phyloP scores from a whole-genome alignment of 2,888 invertebrate genomes.

The Schrankia costaestrigalis region DNA sequence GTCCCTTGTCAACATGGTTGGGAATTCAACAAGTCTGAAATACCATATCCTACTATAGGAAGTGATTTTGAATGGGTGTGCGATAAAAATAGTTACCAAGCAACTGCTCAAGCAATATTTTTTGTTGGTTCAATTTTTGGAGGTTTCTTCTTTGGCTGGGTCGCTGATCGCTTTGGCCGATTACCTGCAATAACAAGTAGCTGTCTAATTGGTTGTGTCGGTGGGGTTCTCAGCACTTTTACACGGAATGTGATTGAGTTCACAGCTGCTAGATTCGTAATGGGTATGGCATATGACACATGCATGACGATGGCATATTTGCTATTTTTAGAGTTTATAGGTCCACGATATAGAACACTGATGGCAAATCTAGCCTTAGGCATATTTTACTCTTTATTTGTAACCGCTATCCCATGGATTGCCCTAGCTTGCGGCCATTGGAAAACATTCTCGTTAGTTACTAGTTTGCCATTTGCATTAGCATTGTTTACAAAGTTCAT shows the following conservation, averaged over 20 bases:
- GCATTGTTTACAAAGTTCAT: slow-evolving; percentile 47
- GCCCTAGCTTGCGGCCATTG: slow-evolving; percentile 52
- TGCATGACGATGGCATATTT: slow-evolving; percentile 57
- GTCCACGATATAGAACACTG: slow-evolving; percentile 54
- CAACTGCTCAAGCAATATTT: slow-evolving; percentile 55
- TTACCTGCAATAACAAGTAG: slow-evolving; percentile 47
- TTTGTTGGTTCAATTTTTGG: slow-evolving; percentile 54
- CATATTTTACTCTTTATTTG: slow-evolving; percentile 47
- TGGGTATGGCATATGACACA: slow-evolving; percentile 58
- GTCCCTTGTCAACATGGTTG: slow-evolving; percentile 53
- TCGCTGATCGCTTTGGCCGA: slow-evolving; percentile 54
- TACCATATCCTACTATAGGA: slow-evolving; percentile 57
- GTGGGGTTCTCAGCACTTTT: slow-evolving; percentile 47
- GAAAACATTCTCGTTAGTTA: slow-evolving; percentile 52
- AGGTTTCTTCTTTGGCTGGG: slow-evolving; percentile 52
- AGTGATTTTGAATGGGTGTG: slow-evolving; percentile 61
- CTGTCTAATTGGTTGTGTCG: slow-evolving; percentile 46
- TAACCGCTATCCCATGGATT: slow-evolving; percentile 49
- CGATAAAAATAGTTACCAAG: slow-evolving; percentile 54
- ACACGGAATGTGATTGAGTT: slow-evolving; percentile 46
- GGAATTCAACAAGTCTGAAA: slow-evolving; percentile 57
- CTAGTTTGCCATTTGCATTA: slow-evolving; percentile 48
- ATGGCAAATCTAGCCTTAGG: slow-evolving; percentile 51
- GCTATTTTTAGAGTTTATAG: slow-evolving; percentile 53
- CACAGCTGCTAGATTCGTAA: slow-evolving; percentile 46